phyloP scores from a whole-genome alignment of 2,113 vertebrate genomes.

The Turnix velox region DNA sequence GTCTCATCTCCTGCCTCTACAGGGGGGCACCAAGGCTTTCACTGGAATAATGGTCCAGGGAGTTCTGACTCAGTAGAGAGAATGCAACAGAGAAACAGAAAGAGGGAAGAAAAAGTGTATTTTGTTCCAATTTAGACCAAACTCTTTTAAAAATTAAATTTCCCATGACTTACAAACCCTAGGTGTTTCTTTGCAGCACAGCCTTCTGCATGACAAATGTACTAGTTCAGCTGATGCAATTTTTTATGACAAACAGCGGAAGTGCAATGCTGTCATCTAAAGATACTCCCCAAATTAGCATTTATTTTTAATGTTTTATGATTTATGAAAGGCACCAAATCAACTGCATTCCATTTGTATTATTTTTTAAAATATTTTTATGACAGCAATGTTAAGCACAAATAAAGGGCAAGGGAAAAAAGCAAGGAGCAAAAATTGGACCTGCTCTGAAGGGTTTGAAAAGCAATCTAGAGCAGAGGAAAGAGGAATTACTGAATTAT shows the following conservation, averaged over 20 bases:
- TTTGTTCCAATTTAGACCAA: neutral
- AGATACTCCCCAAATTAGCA: neutral
- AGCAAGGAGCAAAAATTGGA: neutral
- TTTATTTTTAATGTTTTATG: neutral
- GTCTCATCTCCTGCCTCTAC: neutral
- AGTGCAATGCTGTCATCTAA: neutral
- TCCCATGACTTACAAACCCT: neutral
- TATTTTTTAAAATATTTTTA: neutral
- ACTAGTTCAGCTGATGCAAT: neutral
- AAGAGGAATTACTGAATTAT: neutral
- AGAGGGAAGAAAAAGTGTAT: neutral
- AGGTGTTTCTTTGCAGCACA: neutral
- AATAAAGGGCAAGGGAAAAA: neutral
- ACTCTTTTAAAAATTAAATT: rapidly evolving
- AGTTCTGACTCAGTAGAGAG: neutral
- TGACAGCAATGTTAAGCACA: neutral
- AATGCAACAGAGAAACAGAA: neutral
- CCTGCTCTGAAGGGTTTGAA: neutral
- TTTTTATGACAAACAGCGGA: neutral
- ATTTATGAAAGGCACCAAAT: neutral
- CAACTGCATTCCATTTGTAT: neutral
- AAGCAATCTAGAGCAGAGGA: neutral
- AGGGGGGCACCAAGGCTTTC: neutral
- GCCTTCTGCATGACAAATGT: neutral
- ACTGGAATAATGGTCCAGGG: neutral